These are phyloP conservation scores for Leptatherina wallacei DNA, from an alignment of 2,797 vertebrate species.

Conservation along the genomic window DNA sequence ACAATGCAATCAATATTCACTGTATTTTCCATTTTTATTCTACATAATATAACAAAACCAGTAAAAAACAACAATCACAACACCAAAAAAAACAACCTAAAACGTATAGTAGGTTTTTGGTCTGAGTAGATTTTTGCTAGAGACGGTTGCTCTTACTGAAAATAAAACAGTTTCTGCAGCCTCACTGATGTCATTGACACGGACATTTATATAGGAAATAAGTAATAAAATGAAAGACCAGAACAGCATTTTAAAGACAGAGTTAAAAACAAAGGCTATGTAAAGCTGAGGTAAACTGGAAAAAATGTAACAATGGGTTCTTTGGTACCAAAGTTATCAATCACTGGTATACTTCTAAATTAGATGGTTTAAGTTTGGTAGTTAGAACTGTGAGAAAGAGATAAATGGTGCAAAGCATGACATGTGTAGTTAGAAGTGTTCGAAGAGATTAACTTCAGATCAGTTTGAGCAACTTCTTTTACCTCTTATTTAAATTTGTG, in stretches of 20 bases:
- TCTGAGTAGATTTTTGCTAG: constrained; percentile 36
- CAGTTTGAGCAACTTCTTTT: background rate
- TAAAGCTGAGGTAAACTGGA: constrained; percentile 28
- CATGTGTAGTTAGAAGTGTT: background rate
- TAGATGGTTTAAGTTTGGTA: background rate
- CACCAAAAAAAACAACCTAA: background rate
- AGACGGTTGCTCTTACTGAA: constrained; percentile 18
- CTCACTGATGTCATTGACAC: constrained; percentile 59
- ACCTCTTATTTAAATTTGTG: constrained; percentile 1
- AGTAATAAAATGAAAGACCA: constrained; percentile 61
- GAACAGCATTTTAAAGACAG: constrained; percentile 39
- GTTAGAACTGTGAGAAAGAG: background rate
- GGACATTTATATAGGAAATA: constrained; percentile 55
- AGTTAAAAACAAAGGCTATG: constrained; percentile 53
- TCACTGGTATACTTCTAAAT: background rate
- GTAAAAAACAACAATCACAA: background rate
- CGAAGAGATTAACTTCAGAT: background rate
- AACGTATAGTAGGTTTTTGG: constrained; percentile 5
- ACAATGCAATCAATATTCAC: background rate
- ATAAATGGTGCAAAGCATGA: background rate
- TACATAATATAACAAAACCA: constrained; percentile 1
- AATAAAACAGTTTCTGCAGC: constrained; percentile 28
- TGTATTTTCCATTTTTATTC: background rate
- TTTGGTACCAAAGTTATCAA: background rate
- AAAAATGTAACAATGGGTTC: constrained; percentile 23